Conservation (phyloP, 2,888 invertebrate genomes). For the Chalcis sispes region DNA sequence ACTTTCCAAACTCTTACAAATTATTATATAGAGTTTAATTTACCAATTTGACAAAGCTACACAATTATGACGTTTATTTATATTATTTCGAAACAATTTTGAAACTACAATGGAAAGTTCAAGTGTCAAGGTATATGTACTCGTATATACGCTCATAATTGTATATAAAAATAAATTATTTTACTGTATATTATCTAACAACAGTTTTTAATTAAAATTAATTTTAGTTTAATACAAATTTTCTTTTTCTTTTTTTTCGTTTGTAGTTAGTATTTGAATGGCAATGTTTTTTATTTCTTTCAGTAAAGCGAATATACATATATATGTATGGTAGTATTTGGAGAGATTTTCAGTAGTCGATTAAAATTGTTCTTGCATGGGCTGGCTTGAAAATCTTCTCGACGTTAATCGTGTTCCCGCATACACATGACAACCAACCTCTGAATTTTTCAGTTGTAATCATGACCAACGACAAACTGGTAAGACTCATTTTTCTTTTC, state of each 20-base stretch:
- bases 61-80: no score
- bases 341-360: conserved; percentile 57
- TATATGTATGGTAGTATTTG: conserved; percentile 5
- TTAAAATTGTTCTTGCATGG: conserved; percentile 63
- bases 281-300: conserved; percentile 48
- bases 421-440: conserved; percentile 60
- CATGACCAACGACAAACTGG: conserved; percentile 75
- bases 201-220: not conserved
- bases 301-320: conserved; percentile 39
- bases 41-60: no score
- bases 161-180: not conserved
- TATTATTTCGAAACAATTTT: not conserved
- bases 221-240: conserved; percentile 23
- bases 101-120: conserved; percentile 23
- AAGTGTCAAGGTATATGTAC: conserved; percentile 26
- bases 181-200: not conserved
- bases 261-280: conserved; percentile 27
- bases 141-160: not conserved
- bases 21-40: not conserved
- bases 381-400: conserved; percentile 58
- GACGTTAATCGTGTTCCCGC: conserved; percentile 34
- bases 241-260: conserved; percentile 9
- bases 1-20: not conserved
- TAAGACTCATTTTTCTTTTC: conserved; percentile 62
- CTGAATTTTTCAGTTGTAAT: conserved; percentile 58